Evolutionary conservation across 2,113 vertebrate species (phyloP).

Genomic region (Probosciger aterrimus): DNA sequence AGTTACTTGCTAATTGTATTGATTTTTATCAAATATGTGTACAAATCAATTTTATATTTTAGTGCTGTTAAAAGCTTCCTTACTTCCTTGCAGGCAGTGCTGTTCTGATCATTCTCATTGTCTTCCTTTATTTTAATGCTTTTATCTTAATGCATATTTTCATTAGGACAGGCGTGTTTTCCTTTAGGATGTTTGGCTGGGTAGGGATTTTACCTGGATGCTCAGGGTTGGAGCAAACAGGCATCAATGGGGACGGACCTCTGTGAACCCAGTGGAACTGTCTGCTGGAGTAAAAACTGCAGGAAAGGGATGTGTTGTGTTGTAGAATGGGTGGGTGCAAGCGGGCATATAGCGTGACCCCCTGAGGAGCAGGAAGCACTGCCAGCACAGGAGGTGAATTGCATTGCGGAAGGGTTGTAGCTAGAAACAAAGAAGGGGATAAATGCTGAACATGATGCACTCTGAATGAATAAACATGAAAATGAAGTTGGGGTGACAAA

Average conservation of each 20-base stretch:
- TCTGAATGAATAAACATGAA: not conserved
- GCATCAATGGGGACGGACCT: not conserved
- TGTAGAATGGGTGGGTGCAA: not conserved
- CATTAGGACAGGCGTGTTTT: not conserved
- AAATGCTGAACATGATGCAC: not conserved
- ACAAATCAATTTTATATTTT: conserved; percentile 67
- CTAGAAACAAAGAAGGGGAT: not conserved
- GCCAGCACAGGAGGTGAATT: not conserved
- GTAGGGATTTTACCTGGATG: not conserved
- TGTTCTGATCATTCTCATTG: not conserved
- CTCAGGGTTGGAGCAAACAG: not conserved
- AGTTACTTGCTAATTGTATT: conserved; percentile 67
- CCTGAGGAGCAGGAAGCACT: conserved; percentile 1
- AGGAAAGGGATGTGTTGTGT: conserved; percentile 40
- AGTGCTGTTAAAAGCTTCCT: conserved; percentile 57
- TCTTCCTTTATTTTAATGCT: conserved; percentile 30
- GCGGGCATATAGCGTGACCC: not conserved
- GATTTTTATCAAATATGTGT: conserved; percentile 68
- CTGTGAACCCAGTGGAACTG: not conserved
- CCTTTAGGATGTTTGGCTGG: not conserved
- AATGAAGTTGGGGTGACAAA: not conserved
- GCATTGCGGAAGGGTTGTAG: not conserved
- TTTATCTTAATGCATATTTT: conserved; percentile 19
- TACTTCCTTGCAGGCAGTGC: conserved; percentile 20
- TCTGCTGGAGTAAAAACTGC: not conserved